A percentile compares a stretch with the other conserved stretches of the same genome.
phyloP scores from a whole-genome alignment of 2,888 invertebrate genomes.

The Endotricha flammealis region DNA sequence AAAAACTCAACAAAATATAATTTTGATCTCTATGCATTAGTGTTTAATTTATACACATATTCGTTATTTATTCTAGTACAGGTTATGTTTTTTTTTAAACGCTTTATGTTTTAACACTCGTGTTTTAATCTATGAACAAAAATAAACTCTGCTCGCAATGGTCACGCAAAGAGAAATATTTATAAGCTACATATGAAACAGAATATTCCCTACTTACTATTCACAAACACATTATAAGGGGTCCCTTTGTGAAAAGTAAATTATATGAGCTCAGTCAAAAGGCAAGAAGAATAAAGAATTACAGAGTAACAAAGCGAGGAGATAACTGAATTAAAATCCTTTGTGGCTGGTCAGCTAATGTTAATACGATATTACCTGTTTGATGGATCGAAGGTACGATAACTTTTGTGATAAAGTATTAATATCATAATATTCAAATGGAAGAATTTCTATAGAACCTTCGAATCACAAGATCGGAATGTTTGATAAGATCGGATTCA shows the following conservation, averaged over 20 bases:
- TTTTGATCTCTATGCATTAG: too few species aligned
- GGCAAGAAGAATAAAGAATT: constrained; percentile 55
- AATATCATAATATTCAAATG: too few species aligned
- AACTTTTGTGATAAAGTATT: constrained; percentile 18
- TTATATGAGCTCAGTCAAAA: constrained; percentile 49
- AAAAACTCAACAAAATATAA: too few species aligned
- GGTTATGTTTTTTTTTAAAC: too few species aligned
- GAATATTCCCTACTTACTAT: constrained; percentile 20
- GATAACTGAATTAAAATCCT: constrained; percentile 66
- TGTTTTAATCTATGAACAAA: constrained; percentile 1
- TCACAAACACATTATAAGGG: constrained; percentile 41
- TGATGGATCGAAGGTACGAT: constrained; percentile 60
- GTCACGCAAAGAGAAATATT: constrained; percentile 10
- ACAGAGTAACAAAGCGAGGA: constrained; percentile 53
- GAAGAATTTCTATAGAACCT: too few species aligned
- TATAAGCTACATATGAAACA: constrained; percentile 12
- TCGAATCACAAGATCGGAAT: too few species aligned
- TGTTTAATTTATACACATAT: too few species aligned
- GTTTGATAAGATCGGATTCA: too few species aligned
- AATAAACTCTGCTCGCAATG: constrained; percentile 4
- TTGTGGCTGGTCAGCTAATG: constrained; percentile 50
- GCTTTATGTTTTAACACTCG: too few species aligned
- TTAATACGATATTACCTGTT: constrained; percentile 38
- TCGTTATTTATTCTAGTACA: too few species aligned
- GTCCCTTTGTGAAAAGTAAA: constrained; percentile 53